phyloP scores from a whole-genome alignment of 2,113 vertebrate species.

The Myodes glareolus region DNA sequence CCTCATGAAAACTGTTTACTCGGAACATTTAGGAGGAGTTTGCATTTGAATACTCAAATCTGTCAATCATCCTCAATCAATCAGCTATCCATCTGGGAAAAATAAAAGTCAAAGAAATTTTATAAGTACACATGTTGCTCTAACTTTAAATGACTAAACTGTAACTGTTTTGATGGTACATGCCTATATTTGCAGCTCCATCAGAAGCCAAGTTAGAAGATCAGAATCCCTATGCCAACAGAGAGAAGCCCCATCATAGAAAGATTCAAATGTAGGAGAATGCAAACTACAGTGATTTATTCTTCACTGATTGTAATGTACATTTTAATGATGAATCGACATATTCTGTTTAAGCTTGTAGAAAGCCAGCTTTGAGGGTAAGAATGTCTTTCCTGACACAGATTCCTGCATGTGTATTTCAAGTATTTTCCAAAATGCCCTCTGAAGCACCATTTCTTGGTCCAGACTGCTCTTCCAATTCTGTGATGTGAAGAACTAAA shows the following conservation, averaged over 20 bases:
- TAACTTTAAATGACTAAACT: background rate
- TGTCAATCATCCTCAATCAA: background rate
- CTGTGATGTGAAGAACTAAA: background rate
- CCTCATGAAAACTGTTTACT: background rate
- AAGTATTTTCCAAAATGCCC: background rate
- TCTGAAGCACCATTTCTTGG: background rate
- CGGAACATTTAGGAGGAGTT: background rate
- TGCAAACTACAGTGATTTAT: background rate
- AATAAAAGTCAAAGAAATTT: slow-evolving; percentile 7
- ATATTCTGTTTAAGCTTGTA: background rate
- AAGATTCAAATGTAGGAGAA: background rate
- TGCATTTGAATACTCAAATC: background rate
- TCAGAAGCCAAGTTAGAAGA: background rate
- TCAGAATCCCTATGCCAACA: background rate
- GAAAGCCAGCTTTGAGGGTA: background rate
- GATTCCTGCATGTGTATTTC: background rate
- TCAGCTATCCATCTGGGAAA: background rate
- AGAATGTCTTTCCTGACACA: background rate
- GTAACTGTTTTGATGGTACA: background rate
- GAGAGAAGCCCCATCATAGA: background rate
- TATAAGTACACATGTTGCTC: background rate
- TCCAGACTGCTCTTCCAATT: background rate
- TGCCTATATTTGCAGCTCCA: background rate
- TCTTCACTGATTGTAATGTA: background rate
- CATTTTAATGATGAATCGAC: background rate